Conservation (phyloP, 2,797 vertebrate species). For the Anableps anableps region DNA sequence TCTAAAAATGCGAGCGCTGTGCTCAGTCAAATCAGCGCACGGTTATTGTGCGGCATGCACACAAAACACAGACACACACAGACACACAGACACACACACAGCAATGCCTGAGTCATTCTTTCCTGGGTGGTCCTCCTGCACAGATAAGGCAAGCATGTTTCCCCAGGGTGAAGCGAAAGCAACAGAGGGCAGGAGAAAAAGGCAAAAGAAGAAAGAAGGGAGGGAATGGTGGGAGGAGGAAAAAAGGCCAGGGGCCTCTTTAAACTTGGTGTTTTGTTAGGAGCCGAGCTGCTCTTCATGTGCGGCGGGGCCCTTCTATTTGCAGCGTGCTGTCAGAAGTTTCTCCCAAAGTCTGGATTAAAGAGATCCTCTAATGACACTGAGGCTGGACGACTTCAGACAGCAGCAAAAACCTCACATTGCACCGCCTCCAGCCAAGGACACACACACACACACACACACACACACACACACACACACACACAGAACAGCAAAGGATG, state of each 20-base stretch:
- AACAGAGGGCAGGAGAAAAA: conserved; percentile 71
- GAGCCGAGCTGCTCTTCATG: conserved; percentile 75
- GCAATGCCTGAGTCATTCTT: conserved; percentile 73
- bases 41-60: conserved; percentile 38
- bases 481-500: conserved; percentile 45
- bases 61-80: conserved; percentile 38
- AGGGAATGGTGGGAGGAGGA: conserved; percentile 63
- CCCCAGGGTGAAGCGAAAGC: conserved; percentile 80
- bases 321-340: conserved; percentile 79
- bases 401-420: conserved; percentile 72
- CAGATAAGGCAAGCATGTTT: conserved; percentile 83
- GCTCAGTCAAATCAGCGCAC: conserved; percentile 65
- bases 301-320: conserved; percentile 78
- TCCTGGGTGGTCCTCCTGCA: conserved; percentile 84
- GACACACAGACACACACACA: conserved; percentile 43
- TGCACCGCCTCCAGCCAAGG: conserved; percentile 70
- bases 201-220: conserved; percentile 66
- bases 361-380: conserved; percentile 84
- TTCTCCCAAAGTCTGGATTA: conserved; percentile 82
- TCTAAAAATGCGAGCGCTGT: conserved; percentile 64
- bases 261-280: conserved; percentile 82
- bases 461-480: conserved; percentile 40
- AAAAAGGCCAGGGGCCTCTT: conserved; percentile 76
- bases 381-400: conserved; percentile 79
- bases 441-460: conserved; percentile 50